Evolutionary conservation across 1,140 invertebrate species (phyloP).

Genomic region (Leptopilina boulardi): DNA sequence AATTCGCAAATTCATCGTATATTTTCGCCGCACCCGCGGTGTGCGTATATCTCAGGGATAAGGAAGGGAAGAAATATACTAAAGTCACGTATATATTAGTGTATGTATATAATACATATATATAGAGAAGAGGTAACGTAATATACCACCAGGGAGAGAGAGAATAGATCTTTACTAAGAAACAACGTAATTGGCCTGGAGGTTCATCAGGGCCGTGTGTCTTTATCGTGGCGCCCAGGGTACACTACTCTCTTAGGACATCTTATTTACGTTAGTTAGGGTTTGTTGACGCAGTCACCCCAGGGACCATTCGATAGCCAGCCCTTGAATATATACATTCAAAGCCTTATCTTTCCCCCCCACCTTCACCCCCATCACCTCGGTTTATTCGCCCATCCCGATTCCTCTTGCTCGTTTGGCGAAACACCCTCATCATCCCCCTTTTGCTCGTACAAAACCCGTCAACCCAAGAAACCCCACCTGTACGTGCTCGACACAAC

Average conservation of each 20-base stretch:
- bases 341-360: neutral
- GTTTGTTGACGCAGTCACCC: constrained; percentile 73
- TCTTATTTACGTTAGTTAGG: constrained; percentile 76
- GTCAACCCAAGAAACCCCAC: constrained; percentile 10
- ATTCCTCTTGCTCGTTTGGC: neutral
- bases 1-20: constrained; percentile 62
- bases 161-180: constrained; percentile 39
- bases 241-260: constrained; percentile 62
- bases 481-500: constrained; percentile 23
- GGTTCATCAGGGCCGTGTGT: constrained; percentile 60
- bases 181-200: constrained; percentile 60
- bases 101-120: neutral
- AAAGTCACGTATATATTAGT: too few species aligned
- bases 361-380: neutral
- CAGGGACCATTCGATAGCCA: constrained; percentile 65
- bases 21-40: constrained; percentile 46
- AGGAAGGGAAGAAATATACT: neutral
- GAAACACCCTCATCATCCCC: neutral
- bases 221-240: constrained; percentile 56
- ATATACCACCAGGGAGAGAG: neutral
- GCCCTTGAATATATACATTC: neutral
- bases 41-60: neutral
- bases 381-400: neutral
- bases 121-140: neutral
- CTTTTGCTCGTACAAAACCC: too few species aligned